Conservation (phyloP, 1,140 invertebrate species). For the Drosophila ficusphila region DNA sequence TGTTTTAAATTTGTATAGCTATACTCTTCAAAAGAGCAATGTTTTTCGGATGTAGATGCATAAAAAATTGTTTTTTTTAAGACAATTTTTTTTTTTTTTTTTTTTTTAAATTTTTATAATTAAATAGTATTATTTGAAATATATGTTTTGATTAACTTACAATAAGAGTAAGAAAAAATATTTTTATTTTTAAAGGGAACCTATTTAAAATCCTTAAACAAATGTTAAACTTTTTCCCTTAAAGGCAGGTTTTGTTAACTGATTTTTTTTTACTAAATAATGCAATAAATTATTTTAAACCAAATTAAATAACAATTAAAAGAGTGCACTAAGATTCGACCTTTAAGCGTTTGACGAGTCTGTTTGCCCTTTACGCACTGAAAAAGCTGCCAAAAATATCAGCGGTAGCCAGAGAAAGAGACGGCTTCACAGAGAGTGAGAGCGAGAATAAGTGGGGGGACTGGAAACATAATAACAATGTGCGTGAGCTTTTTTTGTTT, state of each 20-base stretch:
- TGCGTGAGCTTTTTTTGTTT: constrained; percentile 61
- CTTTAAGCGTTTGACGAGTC: background rate
- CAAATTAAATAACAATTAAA: background rate
- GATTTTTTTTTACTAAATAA: too few relatives aligned
- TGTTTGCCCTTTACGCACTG: constrained; percentile 23
- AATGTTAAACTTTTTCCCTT: too few relatives aligned
- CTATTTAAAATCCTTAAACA: too few relatives aligned
- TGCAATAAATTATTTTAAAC: background rate
- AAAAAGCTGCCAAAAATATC: constrained; percentile 69
- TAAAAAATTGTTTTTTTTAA: background rate
- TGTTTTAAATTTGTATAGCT: constrained; percentile 24
- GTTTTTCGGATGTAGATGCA: too few relatives aligned
- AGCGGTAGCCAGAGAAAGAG: constrained; percentile 30
- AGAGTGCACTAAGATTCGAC: constrained; percentile 3
- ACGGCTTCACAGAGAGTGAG: constrained; percentile 4
- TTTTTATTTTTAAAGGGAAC: too few relatives aligned
- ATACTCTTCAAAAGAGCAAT: constrained; percentile 24
- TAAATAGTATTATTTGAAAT: too few relatives aligned
- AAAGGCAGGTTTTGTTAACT: too few relatives aligned
- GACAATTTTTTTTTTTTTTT: too few relatives aligned
- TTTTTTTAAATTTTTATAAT: too few relatives aligned
- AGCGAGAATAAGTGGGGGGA: constrained; percentile 10
- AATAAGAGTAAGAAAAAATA: too few relatives aligned
- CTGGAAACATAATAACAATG: constrained; percentile 42
- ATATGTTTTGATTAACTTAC: too few relatives aligned